A percentile compares a stretch with the other conserved stretches of the same genome.
Conservation (phyloP, 2,797 vertebrate species). For the Channallabes apus region DNA sequence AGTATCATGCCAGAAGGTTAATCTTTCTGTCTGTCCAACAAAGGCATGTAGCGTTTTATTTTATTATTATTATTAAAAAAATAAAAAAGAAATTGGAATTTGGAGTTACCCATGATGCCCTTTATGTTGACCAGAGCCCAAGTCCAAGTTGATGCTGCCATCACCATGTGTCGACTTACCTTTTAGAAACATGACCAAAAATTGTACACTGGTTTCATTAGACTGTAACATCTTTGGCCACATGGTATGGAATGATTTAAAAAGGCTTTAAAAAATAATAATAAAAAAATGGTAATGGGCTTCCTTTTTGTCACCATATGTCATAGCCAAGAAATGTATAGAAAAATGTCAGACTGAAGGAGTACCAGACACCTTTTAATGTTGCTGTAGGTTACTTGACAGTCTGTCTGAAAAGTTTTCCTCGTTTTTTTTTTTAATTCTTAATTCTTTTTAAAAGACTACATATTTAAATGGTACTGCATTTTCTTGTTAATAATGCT, state of each 20-base stretch:
- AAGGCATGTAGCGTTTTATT: neutral
- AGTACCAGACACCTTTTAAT: neutral
- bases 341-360: neutral
- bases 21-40: neutral
- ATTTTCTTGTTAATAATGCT: neutral
- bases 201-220: neutral
- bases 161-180: neutral
- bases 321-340: neutral
- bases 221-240: neutral
- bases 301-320: neutral
- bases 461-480: neutral
- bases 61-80: too few relatives aligned
- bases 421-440: neutral
- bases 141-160: neutral
- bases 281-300: neutral
- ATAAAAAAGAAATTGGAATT: neutral
- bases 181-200: neutral
- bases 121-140: neutral
- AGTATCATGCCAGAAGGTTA: neutral
- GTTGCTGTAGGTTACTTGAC: neutral
- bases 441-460: neutral
- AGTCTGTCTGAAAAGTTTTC: neutral
- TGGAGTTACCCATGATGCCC: neutral
- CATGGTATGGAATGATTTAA: neutral
- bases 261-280: neutral